Percentiles rank a stretch among this genome's conserved stretches.
Conservation (phyloP, 2,113 vertebrate species). For the Fregata magnificens region DNA sequence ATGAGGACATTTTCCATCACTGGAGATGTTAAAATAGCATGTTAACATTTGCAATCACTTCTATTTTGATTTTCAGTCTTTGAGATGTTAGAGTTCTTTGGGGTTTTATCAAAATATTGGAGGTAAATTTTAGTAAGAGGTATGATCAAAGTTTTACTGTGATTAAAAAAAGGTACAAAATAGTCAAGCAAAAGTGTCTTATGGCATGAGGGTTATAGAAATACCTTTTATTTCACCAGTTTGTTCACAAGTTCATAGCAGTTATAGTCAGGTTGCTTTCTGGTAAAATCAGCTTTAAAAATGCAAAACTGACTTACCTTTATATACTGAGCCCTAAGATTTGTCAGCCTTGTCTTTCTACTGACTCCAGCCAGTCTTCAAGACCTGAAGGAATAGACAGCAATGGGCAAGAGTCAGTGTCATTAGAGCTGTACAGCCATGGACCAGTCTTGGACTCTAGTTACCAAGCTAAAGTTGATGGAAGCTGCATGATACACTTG, state of each 20-base stretch:
- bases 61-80: neutral
- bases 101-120: neutral
- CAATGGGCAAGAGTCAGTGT: neutral
- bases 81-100: neutral
- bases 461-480: neutral
- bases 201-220: neutral
- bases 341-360: neutral
- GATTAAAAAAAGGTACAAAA: neutral
- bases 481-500: neutral
- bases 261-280: neutral
- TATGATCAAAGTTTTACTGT: neutral
- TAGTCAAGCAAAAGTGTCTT: neutral
- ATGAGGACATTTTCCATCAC: neutral
- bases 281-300: neutral
- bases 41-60: neutral
- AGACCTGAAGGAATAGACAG: neutral
- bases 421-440: neutral
- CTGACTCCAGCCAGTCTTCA: neutral
- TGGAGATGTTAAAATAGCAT: neutral
- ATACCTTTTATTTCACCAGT: neutral
- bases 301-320: neutral
- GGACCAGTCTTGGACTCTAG: neutral
- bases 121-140: neutral
- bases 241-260: neutral
- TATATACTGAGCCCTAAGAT: neutral